Evolutionary conservation across 2,797 vertebrate species (phyloP), one percentile per base, ranked within the genome.

Genomic region (Acanthurus leucopareius): DNA sequence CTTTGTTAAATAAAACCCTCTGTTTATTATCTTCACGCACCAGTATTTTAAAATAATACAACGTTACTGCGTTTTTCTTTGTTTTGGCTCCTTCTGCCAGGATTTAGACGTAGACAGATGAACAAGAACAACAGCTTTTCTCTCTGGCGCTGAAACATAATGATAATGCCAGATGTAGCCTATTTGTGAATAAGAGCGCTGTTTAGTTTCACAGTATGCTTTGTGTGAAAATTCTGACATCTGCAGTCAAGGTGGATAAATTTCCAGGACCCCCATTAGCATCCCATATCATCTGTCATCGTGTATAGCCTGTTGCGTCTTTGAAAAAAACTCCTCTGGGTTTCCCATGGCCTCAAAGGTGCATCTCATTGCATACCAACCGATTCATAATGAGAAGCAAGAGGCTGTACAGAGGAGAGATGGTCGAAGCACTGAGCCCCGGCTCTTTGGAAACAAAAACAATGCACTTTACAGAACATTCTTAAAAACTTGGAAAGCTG

Each of bases 261-360:
- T 84, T 88, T 86, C 64, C 64, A 57, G 58, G 75, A 67, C 75
- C 53, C 57, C 28, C 76, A 82, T 90, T 87, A 88, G 72, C 63
- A 77, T 85, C 68, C 53, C 38, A 35, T 84, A 80, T 91, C 81
- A 88, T 88, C 84, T 90, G 88, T 91, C 88, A 86, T 54, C 76
- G 71, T 69, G 47, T 57, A 89, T 81, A 93, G 89, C 87, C 77
- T 88, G 89, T 86, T 86, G 59, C 80, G 87, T 89, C 76, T 74
- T 82, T 76, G 25, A 85, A 79, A 88, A 86, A 73, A 25, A 2
- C 63, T 79, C 86, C 78, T 59, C 86, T 86, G 90, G 86, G 75
- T 90, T 96, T 97, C 95, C 95, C 95, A 96, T 95, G 95, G 94
- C 90, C 93, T 91, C 92, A 83, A 79, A 93, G 92, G 86, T 94